Percentiles rank a stretch among this genome's conserved stretches.
Conservation (phyloP, 2,797 vertebrate genomes). For the Cyclura pinguis region DNA sequence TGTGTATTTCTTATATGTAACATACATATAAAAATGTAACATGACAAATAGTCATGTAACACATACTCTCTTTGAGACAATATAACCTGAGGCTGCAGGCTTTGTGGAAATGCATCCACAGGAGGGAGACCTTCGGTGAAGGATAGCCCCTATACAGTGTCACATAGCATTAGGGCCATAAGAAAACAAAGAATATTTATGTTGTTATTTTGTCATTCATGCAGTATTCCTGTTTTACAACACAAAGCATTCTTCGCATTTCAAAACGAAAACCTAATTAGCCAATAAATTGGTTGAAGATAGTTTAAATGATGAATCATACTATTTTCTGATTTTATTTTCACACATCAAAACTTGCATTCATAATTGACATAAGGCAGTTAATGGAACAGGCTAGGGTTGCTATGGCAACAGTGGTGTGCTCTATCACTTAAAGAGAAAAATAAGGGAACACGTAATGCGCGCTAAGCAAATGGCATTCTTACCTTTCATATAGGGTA, state of each 20-base stretch:
- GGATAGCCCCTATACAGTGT: background rate
- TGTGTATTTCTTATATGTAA: background rate
- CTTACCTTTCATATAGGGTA: conserved; percentile 54
- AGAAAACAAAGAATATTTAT: background rate
- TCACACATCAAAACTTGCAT: conserved; percentile 72
- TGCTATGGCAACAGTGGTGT: conserved; percentile 80
- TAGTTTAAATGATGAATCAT: conserved; percentile 62
- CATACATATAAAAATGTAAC: background rate
- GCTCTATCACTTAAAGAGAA: conserved; percentile 68
- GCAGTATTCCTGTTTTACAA: background rate
- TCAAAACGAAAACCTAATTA: conserved; percentile 59
- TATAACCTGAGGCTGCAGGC: too few relatives aligned
- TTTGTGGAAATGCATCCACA: background rate
- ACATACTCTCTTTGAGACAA: background rate
- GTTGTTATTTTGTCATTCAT: background rate
- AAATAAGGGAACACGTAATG: conserved; percentile 79
- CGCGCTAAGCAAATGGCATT: conserved; percentile 76
- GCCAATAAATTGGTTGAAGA: conserved; percentile 62
- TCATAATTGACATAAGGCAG: conserved; percentile 80
- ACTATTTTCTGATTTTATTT: conserved; percentile 67
- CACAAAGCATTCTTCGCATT: conserved; percentile 11
- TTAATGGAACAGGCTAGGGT: conserved; percentile 78
- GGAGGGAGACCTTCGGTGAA: background rate
- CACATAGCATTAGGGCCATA: background rate
- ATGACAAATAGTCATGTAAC: background rate